Percentiles rank a stretch among this genome's conserved stretches.
Evolutionary conservation across 2,888 invertebrate genomes (phyloP).

Genomic region (Ceramica pisi): DNA sequence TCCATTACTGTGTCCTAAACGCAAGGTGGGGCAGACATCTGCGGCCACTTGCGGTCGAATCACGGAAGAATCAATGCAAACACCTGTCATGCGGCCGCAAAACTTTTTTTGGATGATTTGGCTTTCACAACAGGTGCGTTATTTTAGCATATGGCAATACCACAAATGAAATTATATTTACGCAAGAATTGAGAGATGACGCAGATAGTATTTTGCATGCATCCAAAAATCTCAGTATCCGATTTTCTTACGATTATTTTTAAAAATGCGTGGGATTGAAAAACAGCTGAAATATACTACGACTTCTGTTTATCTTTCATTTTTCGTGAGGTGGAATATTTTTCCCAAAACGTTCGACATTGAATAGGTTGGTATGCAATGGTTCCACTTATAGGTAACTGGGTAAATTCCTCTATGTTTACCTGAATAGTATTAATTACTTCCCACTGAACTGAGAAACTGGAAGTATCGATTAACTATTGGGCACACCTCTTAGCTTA

Average conservation of each 20-base stretch:
- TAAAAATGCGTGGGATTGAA: conserved; percentile 15
- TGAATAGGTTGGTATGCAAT: neutral
- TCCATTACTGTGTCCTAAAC: conserved; percentile 52
- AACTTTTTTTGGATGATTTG: conserved; percentile 28
- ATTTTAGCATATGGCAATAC: conserved; percentile 12
- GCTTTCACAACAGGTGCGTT: conserved; percentile 33
- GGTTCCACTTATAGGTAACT: neutral
- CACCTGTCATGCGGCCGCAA: conserved; percentile 76
- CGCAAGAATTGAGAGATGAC: neutral
- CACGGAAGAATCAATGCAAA: conserved; percentile 81
- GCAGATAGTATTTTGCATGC: neutral
- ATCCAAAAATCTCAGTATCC: conserved; percentile 11
- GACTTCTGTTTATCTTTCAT: conserved; percentile 12
- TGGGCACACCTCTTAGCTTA: conserved; percentile 64
- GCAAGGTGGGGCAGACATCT: conserved; percentile 85
- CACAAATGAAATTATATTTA: neutral
- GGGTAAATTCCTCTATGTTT: neutral
- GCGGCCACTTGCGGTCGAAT: conserved; percentile 77
- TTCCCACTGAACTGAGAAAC: conserved; percentile 27
- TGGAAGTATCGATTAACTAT: conserved; percentile 57
- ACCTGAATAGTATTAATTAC: neutral
- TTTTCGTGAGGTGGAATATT: conserved; percentile 1
- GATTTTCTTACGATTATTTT: conserved; percentile 17
- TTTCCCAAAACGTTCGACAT: neutral
- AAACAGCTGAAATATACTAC: conserved; percentile 10